These are phyloP conservation scores for Dasyornis broadbenti DNA, from an alignment of 2,113 vertebrate species.

Conservation along the genomic window DNA sequence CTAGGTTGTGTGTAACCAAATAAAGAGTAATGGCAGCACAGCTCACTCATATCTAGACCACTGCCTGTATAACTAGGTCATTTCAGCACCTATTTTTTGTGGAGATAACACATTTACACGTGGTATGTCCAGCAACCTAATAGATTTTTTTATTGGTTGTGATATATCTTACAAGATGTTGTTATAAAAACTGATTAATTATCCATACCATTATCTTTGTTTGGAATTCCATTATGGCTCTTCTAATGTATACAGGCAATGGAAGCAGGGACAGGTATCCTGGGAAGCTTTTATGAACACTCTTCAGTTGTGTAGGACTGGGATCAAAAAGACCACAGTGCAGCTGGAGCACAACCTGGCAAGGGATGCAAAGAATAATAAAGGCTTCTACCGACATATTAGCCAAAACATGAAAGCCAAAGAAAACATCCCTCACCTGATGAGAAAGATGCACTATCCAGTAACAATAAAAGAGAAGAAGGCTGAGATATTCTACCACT, in stretches of 20 bases:
- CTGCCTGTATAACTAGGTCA: neutral
- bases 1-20: neutral
- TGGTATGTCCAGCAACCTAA: neutral
- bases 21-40: neutral
- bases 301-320: neutral
- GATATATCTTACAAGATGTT: neutral
- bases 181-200: neutral
- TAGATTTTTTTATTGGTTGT: neutral
- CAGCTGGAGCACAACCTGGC: fast-evolving
- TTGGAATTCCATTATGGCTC: neutral
- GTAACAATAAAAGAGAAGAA: neutral
- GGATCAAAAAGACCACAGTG: neutral
- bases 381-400: neutral
- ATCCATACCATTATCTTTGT: neutral
- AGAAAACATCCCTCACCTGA: neutral
- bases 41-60: neutral
- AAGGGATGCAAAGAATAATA: neutral
- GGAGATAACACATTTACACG: neutral
- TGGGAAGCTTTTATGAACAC: neutral
- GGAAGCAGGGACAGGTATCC: neutral
- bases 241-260: neutral
- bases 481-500: neutral
- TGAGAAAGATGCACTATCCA: neutral
- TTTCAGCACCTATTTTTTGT: neutral
- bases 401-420: neutral